Conservation (phyloP, 2,888 invertebrate species). For the Crossocerus cetratus region DNA sequence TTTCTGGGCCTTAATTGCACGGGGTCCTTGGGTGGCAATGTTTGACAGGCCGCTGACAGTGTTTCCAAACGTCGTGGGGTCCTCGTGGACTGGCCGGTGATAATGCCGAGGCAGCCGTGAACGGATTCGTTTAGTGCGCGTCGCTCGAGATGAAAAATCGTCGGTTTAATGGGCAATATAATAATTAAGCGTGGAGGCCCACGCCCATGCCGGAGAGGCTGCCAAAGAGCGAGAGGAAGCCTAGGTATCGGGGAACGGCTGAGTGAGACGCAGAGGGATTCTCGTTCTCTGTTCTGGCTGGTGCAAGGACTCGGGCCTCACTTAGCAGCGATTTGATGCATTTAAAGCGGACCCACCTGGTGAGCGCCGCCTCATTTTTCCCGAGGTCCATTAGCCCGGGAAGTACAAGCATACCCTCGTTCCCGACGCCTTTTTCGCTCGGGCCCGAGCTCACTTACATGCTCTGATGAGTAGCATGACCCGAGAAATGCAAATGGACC, state of each 20-base stretch:
- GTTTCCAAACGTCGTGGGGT: background rate
- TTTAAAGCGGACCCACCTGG: slow-evolving; percentile 68
- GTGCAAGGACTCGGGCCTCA: slow-evolving; percentile 52
- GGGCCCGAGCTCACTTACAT: background rate
- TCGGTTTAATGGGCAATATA: slow-evolving; percentile 62
- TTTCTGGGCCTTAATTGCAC: too few relatives aligned
- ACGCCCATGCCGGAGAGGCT: slow-evolving; percentile 34
- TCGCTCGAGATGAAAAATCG: slow-evolving; percentile 58
- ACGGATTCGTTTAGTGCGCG: slow-evolving; percentile 11
- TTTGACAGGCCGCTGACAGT: background rate
- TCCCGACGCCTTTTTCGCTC: slow-evolving; percentile 26
- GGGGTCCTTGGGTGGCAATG: background rate
- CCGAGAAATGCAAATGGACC: slow-evolving; percentile 56
- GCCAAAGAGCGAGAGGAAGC: slow-evolving; percentile 16
- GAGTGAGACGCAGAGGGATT: too few relatives aligned
- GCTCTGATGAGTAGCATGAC: slow-evolving; percentile 46
- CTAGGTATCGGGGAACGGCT: too few relatives aligned
- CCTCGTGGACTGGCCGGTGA: background rate
- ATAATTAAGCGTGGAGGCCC: slow-evolving; percentile 62
- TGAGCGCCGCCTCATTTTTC: slow-evolving; percentile 62
- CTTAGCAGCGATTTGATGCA: slow-evolving; percentile 65
- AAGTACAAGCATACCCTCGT: slow-evolving; percentile 62
- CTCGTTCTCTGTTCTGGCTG: slow-evolving; percentile 48
- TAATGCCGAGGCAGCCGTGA: background rate
- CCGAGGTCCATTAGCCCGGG: slow-evolving; percentile 64